Evolutionary conservation across 1,140 invertebrate species (phyloP).

Genomic region (Elymnias hypermnestra): DNA sequence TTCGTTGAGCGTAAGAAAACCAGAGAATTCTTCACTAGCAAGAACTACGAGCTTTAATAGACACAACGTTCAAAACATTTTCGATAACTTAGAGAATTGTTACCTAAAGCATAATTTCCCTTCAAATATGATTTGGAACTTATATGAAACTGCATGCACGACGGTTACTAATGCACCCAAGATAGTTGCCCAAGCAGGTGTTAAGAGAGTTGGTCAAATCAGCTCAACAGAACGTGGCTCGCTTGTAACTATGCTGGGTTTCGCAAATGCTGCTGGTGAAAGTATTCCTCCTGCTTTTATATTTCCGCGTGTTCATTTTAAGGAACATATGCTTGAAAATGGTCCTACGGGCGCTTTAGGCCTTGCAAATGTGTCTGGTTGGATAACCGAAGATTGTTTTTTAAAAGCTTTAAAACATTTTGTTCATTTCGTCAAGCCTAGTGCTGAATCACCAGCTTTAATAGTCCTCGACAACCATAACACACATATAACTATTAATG

Average conservation of each 20-base stretch:
- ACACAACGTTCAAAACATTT: slow-evolving; percentile 16
- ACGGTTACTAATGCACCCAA: slow-evolving; percentile 10
- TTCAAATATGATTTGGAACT: slow-evolving; percentile 15
- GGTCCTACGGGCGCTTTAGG: slow-evolving; percentile 13
- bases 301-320: too few relatives aligned
- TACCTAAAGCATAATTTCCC: slow-evolving; percentile 6
- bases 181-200: too few relatives aligned
- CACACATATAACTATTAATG: slow-evolving; percentile 4
- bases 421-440: slow-evolving; percentile 8
- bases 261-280: too few relatives aligned
- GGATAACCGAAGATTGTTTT: slow-evolving; percentile 9
- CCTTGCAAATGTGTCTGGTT: slow-evolving; percentile 10
- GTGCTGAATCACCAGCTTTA: slow-evolving; percentile 9
- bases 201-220: too few relatives aligned
- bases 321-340: slow-evolving; percentile 8
- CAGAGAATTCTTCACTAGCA: slow-evolving; percentile 21
- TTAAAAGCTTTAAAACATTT: slow-evolving; percentile 17
- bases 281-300: slow-evolving; percentile 16
- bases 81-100: slow-evolving; percentile 18
- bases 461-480: slow-evolving; percentile 10
- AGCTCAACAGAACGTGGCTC: too few relatives aligned
- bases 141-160: slow-evolving; percentile 11
- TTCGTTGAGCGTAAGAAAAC: slow-evolving; percentile 22
- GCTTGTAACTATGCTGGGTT: too few relatives aligned
- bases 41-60: slow-evolving; percentile 18